phyloP scores from a whole-genome alignment of 1,140 invertebrate species.

The silkworm (Bombyx mori) region DNA sequence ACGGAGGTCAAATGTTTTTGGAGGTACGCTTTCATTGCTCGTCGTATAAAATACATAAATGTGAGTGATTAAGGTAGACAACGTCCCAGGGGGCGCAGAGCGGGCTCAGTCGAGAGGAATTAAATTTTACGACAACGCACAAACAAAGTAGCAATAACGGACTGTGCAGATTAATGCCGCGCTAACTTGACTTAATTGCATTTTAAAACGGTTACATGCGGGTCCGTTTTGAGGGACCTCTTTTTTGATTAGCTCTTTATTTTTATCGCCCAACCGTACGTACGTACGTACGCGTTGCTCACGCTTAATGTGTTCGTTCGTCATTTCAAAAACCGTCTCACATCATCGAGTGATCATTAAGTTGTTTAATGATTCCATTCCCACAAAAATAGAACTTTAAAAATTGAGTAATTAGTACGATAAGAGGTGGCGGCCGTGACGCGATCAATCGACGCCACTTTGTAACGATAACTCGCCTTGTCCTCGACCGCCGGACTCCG shows the following conservation, averaged over 20 bases:
- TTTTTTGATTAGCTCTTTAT: slow-evolving; percentile 19
- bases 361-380: slow-evolving; percentile 2
- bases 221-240: slow-evolving; percentile 18
- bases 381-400: slow-evolving; percentile 18
- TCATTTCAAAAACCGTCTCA: background rate
- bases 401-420: slow-evolving; percentile 41
- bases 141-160: slow-evolving; percentile 32
- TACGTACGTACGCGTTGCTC: too few species aligned
- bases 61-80: slow-evolving; percentile 57
- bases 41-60: slow-evolving; percentile 62
- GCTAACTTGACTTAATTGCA: slow-evolving; percentile 36
- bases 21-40: slow-evolving; percentile 44
- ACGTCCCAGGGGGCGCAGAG: slow-evolving; percentile 32
- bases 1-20: slow-evolving; percentile 23
- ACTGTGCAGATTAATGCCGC: slow-evolving; percentile 19
- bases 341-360: background rate
- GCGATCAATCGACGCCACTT: slow-evolving; percentile 54
- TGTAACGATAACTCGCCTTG: slow-evolving; percentile 39
- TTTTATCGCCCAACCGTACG: slow-evolving; percentile 7
- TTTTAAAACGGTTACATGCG: slow-evolving; percentile 37
- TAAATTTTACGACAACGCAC: slow-evolving; percentile 42
- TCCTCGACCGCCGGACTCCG: slow-evolving; percentile 16
- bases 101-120: slow-evolving; percentile 36
- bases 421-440: slow-evolving; percentile 43
- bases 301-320: background rate